Percentiles rank a stretch among this genome's conserved stretches.
Conservation (phyloP, 2,888 invertebrate genomes). For the Sphaeridia pumilis region DNA sequence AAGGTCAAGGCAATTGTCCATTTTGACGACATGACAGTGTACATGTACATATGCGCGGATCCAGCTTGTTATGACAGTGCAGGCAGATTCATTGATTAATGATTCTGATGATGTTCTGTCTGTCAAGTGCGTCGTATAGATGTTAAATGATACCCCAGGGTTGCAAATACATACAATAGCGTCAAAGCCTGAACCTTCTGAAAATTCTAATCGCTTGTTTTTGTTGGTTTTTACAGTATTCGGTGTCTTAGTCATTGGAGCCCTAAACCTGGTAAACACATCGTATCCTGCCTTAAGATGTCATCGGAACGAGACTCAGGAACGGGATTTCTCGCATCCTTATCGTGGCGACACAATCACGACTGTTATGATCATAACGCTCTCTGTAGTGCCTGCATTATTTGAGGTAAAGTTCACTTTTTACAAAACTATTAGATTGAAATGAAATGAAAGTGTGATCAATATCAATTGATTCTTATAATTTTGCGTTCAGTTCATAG, state of each 20-base stretch:
- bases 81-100: no score
- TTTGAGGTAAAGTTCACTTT: slow-evolving; percentile 45
- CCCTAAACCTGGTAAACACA: slow-evolving; percentile 28
- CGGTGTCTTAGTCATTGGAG: slow-evolving; percentile 18
- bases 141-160: no score
- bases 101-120: no score
- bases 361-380: slow-evolving; percentile 46
- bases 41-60: no score
- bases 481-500: slow-evolving; percentile 20
- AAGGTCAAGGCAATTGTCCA: no score
- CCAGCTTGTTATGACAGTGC: no score
- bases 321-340: slow-evolving; percentile 55
- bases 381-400: slow-evolving; percentile 48
- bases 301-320: slow-evolving; percentile 41
- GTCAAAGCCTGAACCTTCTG: background rate
- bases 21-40: no score
- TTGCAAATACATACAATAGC: no score
- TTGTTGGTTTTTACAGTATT: slow-evolving; percentile 18
- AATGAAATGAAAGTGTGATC: no score
- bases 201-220: background rate
- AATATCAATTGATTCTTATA: no score
- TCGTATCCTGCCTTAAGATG: slow-evolving; percentile 26
- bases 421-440: no score
- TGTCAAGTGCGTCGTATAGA: no score
- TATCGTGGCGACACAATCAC: slow-evolving; percentile 58